phyloP scores from a whole-genome alignment of 2,113 vertebrate species.

The Excalfactoria chinensis region DNA sequence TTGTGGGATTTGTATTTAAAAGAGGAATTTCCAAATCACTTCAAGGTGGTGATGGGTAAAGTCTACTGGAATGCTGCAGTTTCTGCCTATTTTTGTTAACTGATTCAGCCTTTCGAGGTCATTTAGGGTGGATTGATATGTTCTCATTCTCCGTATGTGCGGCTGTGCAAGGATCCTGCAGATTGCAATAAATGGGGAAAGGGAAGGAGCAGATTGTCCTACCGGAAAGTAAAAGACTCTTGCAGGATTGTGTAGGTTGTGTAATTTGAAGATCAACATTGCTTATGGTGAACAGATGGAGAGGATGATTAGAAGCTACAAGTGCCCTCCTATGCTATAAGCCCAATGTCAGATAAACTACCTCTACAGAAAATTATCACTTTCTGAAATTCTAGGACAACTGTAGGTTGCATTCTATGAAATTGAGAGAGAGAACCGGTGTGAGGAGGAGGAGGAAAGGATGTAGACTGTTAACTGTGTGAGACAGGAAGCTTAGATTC shows the following conservation, averaged over 20 bases:
- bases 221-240: slow-evolving; percentile 58
- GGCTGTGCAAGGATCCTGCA: slow-evolving; percentile 45
- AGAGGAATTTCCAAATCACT: not conserved
- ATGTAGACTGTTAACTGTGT: slow-evolving; percentile 69
- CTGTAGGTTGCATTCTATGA: slow-evolving; percentile 66
- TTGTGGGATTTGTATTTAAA: not conserved
- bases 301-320: slow-evolving; percentile 71
- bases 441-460: slow-evolving; percentile 65
- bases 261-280: slow-evolving; percentile 72
- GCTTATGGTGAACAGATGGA: slow-evolving; percentile 74
- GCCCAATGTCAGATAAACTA: slow-evolving; percentile 66
- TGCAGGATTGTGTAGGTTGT: slow-evolving; percentile 71
- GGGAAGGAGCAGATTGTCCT: slow-evolving; percentile 68
- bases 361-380: slow-evolving; percentile 60
- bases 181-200: slow-evolving; percentile 26
- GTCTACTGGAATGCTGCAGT: not conserved
- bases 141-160: slow-evolving; percentile 21
- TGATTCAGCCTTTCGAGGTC: slow-evolving; percentile 44
- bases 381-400: slow-evolving; percentile 69
- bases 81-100: slow-evolving; percentile 43
- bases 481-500: slow-evolving; percentile 57
- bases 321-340: slow-evolving; percentile 59
- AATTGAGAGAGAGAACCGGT: slow-evolving; percentile 58
- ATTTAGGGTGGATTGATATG: slow-evolving; percentile 48
- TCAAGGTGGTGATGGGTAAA: not conserved